Percentiles rank a stretch among this genome's conserved stretches.
Evolutionary conservation across 2,888 invertebrate species (phyloP).

Genomic region (Choreutis nemorana): DNA sequence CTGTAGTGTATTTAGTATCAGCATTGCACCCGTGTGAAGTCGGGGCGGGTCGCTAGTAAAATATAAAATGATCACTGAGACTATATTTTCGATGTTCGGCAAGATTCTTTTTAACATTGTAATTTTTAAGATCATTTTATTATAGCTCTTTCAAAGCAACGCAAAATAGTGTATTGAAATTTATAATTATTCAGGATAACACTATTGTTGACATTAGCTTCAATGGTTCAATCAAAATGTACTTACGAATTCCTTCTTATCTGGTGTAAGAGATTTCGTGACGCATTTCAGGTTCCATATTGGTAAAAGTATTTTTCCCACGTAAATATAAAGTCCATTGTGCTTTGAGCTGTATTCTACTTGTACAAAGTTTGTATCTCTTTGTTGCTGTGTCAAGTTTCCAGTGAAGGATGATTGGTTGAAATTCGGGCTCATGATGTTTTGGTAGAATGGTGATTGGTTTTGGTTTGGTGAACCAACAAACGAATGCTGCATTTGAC

Average conservation of each 20-base stretch:
- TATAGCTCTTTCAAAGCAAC: too few species aligned
- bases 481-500: slow-evolving; percentile 39
- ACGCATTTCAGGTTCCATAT: slow-evolving; percentile 88
- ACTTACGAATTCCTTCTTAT: slow-evolving; percentile 68
- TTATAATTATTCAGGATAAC: too few species aligned
- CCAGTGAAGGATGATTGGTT: slow-evolving; percentile 43
- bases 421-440: slow-evolving; percentile 32
- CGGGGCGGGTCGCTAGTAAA: too few species aligned
- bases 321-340: slow-evolving; percentile 91
- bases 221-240: too few species aligned
- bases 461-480: slow-evolving; percentile 33
- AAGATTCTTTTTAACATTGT: too few species aligned
- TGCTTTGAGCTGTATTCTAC: slow-evolving; percentile 77
- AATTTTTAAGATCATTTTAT: too few species aligned
- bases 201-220: too few species aligned
- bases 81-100: too few species aligned
- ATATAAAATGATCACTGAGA: too few species aligned
- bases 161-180: too few species aligned
- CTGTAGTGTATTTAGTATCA: too few species aligned
- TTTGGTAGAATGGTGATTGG: slow-evolving; percentile 41
- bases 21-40: too few species aligned
- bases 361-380: slow-evolving; percentile 44
- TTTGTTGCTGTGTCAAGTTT: slow-evolving; percentile 42
- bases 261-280: slow-evolving; percentile 59
- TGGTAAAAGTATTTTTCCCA: slow-evolving; percentile 86